Conservation (phyloP, 2,888 invertebrate genomes). For the Chelonus formosanus region DNA sequence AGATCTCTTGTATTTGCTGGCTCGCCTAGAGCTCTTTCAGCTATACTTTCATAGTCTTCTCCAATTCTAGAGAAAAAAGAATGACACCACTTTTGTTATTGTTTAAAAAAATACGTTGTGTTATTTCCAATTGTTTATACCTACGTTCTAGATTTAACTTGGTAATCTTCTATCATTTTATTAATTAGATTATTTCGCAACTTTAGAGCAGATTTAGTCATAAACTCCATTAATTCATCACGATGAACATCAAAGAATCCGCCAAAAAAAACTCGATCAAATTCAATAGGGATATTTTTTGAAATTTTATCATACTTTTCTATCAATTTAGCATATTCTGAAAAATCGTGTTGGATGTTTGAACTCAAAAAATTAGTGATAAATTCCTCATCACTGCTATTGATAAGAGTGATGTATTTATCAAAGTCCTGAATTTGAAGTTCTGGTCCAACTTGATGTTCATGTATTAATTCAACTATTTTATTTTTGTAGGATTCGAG, state of each 20-base stretch:
- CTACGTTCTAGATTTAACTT: conserved; percentile 78
- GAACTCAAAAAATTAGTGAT: conserved; percentile 75
- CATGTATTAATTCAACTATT: conserved; percentile 73
- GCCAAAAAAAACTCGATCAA: conserved; percentile 75
- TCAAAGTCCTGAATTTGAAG: conserved; percentile 81
- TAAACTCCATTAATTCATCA: conserved; percentile 76
- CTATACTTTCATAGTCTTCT: conserved; percentile 83
- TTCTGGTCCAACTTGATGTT: conserved; percentile 79
- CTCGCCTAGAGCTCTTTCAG: conserved; percentile 79
- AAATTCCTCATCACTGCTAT: conserved; percentile 68
- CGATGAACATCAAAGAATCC: conserved; percentile 89
- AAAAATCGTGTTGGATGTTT: conserved; percentile 70
- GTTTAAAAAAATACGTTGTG: neutral
- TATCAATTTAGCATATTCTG: conserved; percentile 72
- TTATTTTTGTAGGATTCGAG: conserved; percentile 71
- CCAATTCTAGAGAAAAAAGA: conserved; percentile 71
- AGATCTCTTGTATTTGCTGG: conserved; percentile 87
- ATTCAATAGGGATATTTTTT: conserved; percentile 69
- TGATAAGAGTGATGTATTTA: conserved; percentile 78
- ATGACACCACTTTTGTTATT: neutral
- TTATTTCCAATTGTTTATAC: conserved; percentile 45
- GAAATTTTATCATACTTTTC: conserved; percentile 72
- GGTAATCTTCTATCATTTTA: conserved; percentile 83
- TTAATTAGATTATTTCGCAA: conserved; percentile 76
- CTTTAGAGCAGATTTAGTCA: conserved; percentile 75